Conservation (phyloP, 2,113 vertebrate species). For the Euleptes europaea region DNA sequence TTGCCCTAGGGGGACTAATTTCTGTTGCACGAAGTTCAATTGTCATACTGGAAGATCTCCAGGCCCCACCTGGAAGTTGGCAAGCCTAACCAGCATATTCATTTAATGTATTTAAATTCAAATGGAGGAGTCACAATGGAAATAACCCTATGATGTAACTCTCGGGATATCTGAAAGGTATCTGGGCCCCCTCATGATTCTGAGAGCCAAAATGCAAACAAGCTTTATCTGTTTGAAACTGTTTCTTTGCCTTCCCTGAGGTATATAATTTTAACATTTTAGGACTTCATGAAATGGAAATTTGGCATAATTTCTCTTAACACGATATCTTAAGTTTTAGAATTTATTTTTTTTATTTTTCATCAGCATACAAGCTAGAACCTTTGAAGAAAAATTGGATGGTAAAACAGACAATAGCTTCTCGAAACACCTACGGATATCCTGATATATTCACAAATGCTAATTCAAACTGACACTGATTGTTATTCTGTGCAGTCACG, state of each 20-base stretch:
- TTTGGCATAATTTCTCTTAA: background rate
- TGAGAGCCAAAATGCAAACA: background rate
- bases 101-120: too few relatives aligned
- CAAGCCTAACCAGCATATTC: too few relatives aligned
- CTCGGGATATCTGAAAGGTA: too few relatives aligned
- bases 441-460: constrained; percentile 6
- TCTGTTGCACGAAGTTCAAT: too few relatives aligned
- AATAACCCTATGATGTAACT: too few relatives aligned
- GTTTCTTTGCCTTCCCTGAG: background rate
- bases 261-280: too few relatives aligned
- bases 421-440: constrained; percentile 14
- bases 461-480: constrained; percentile 16
- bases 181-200: background rate
- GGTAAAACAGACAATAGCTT: background rate
- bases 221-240: background rate
- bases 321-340: background rate
- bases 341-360: constrained; percentile 11
- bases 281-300: background rate
- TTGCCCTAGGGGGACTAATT: too few relatives aligned
- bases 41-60: too few relatives aligned
- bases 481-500: constrained; percentile 12
- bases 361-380: background rate
- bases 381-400: background rate
- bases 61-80: too few relatives aligned
- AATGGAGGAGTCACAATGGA: too few relatives aligned